Evolutionary conservation across 2,888 invertebrate species (phyloP).

Genomic region (Choristoneura rosaceana): DNA sequence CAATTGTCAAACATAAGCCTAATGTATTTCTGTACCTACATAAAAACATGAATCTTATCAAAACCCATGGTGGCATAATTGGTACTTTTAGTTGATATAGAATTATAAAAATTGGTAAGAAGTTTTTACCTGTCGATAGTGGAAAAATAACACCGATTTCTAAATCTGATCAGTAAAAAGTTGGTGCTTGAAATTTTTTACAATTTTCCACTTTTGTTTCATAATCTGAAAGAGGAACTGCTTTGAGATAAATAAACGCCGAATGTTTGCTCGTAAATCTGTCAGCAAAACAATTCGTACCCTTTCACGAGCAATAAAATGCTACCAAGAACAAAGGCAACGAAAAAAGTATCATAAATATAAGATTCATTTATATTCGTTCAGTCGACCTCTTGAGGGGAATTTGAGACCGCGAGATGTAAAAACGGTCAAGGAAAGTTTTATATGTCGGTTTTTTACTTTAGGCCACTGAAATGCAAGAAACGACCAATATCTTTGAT

Average conservation of each 20-base stretch:
- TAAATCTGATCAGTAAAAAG: slow-evolving; percentile 9
- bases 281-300: slow-evolving; percentile 84
- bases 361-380: slow-evolving; percentile 85
- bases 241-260: slow-evolving; percentile 80
- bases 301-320: slow-evolving; percentile 85
- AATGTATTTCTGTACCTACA: no score
- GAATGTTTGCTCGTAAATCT: slow-evolving; percentile 84
- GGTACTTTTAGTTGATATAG: no score
- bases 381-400: slow-evolving; percentile 74
- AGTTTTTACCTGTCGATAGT: no score
- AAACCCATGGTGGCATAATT: no score
- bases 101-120: no score
- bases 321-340: slow-evolving; percentile 78
- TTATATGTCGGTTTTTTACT: slow-evolving; percentile 27
- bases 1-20: no score
- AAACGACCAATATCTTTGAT: slow-evolving; percentile 47
- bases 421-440: slow-evolving; percentile 53
- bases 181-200: no score
- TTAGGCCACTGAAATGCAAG: slow-evolving; percentile 41
- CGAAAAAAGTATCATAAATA: slow-evolving; percentile 84
- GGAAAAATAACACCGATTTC: no score
- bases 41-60: no score
- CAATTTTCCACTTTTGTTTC: slow-evolving; percentile 46
- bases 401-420: slow-evolving; percentile 64
- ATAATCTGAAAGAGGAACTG: slow-evolving; percentile 63